Conservation (phyloP, 2,888 invertebrate genomes). For the Scaptomyza tumidula region DNA sequence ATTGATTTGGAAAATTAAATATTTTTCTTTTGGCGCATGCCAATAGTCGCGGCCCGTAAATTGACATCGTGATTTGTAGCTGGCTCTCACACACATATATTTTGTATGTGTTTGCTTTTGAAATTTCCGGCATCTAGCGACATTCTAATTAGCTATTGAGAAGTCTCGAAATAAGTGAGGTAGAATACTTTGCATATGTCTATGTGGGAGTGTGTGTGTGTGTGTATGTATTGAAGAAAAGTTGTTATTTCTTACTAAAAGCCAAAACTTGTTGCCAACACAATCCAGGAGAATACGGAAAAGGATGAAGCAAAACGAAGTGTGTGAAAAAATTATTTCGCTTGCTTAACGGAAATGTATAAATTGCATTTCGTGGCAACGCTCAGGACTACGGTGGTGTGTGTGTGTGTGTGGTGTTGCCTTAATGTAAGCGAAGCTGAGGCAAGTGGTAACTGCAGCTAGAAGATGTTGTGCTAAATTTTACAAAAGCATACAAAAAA, state of each 20-base stretch:
- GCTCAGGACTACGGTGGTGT: slow-evolving; percentile 12
- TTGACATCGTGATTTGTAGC: slow-evolving; percentile 66
- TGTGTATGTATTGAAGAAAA: not conserved
- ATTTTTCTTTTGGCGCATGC: slow-evolving; percentile 67
- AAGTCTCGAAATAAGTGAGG: slow-evolving; percentile 21
- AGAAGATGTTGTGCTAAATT: slow-evolving; percentile 73
- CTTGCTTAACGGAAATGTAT: slow-evolving; percentile 80
- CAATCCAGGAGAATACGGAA: slow-evolving; percentile 8
- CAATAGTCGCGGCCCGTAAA: slow-evolving; percentile 68
- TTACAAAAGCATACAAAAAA: slow-evolving; percentile 28
- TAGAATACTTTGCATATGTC: not conserved
- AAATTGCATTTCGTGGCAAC: slow-evolving; percentile 73
- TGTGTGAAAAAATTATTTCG: slow-evolving; percentile 54
- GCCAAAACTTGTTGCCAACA: slow-evolving; percentile 68
- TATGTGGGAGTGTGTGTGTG: not conserved
- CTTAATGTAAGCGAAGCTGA: slow-evolving; percentile 56
- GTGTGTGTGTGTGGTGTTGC: slow-evolving; percentile 10
- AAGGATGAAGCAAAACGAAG: slow-evolving; percentile 1
- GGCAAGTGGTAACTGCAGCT: slow-evolving; percentile 45
- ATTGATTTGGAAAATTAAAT: slow-evolving; percentile 80
- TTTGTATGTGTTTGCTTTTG: slow-evolving; percentile 32
- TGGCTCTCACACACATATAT: not conserved
- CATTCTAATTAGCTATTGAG: slow-evolving; percentile 71
- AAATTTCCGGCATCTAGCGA: slow-evolving; percentile 55
- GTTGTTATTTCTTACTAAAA: slow-evolving; percentile 59